Base-by-base conservation (phyloP, 2,888 invertebrate genomes). In the Latheticus oryzae region DNA sequence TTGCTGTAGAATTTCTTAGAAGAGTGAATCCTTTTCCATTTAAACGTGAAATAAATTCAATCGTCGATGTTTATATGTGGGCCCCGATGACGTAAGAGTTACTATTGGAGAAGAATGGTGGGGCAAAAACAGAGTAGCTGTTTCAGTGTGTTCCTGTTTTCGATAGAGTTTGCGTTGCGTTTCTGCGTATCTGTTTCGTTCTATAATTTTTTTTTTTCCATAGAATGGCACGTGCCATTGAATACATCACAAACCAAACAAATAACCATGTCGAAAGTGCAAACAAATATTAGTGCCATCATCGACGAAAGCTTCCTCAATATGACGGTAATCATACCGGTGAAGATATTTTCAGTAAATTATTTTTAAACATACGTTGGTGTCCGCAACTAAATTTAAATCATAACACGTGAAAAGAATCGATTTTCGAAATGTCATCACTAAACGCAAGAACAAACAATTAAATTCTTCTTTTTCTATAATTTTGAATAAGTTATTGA, bases 361-460 rank as follows among this genome's bases (percentile, higher is more conserved):
- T 51, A 51, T 54, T 54, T 54, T 54, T 54, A 54, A 54, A 54
- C 43, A 5, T 37, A 54, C 53, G 53, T 54, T 54, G 53, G 53
- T 54, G 53, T 40, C 37, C 28, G 8, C 30, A 21, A n/a, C 53
- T 54, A 54, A 54, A 54, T 54, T 54, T 54, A 54, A 54, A 37
- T 43, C 38, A 23, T 35, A n/a, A 32, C 11, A 30, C 9, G 26
- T 33, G 42, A 42, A 32, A 32, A 32, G 33, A 45, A 45, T 45
- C 45, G 37, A 48, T 48, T 48, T 37, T 26, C 16, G 13, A 37
- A 48, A 48, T 48, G 47, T 48, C 47, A 16, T 15, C n/a, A 15
- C 15, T 1, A 3, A 13, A 7, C 11, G 16, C 11, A 16, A 7
- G 11, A 19, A 35, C 35, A 35, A 5, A 2, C 30, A n/a, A n/a